A percentile compares a stretch with the other conserved stretches of the same genome.
Conservation (phyloP, 2,113 vertebrate genomes). For the Sinocyclocheilus anshuiensis region DNA sequence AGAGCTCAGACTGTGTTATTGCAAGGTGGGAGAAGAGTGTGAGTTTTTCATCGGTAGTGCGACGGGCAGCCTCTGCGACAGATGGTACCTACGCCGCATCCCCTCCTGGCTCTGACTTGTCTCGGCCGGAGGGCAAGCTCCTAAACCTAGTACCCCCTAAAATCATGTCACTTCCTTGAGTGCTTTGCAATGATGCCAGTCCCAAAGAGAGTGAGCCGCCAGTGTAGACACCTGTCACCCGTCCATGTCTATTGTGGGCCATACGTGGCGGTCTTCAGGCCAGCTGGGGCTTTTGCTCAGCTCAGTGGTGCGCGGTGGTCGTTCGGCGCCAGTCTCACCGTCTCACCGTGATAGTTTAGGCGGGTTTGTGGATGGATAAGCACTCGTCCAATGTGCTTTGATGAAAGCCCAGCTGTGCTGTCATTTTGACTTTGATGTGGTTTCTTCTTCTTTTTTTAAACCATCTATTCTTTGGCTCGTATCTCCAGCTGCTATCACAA, state of each 20-base stretch:
- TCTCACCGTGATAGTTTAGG: slow-evolving; percentile 49
- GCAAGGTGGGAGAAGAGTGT: slow-evolving; percentile 60
- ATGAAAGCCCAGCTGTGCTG: slow-evolving; percentile 59
- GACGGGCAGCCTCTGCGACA: slow-evolving; percentile 70
- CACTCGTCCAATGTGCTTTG: slow-evolving; percentile 55
- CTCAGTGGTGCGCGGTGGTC: slow-evolving; percentile 49
- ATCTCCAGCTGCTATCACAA: slow-evolving; percentile 36
- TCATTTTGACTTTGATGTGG: slow-evolving; percentile 32
- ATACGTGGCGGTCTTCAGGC: not conserved
- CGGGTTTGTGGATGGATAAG: slow-evolving; percentile 51
- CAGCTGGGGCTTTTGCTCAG: slow-evolving; percentile 24
- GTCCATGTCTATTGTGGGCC: slow-evolving; percentile 38
- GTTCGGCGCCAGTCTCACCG: slow-evolving; percentile 52
- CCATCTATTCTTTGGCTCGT: not conserved
- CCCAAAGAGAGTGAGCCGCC: slow-evolving; percentile 42
- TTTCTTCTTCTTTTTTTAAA: slow-evolving; percentile 13
- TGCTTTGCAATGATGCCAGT: not conserved
- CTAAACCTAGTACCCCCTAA: slow-evolving; percentile 66
- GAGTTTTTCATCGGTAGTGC: slow-evolving; percentile 69
- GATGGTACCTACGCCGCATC: slow-evolving; percentile 70
- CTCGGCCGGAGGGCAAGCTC: slow-evolving; percentile 67
- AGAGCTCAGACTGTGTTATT: slow-evolving; percentile 56
- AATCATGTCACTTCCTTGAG: slow-evolving; percentile 59
- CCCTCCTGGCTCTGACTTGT: slow-evolving; percentile 64
- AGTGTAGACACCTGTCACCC: slow-evolving; percentile 56